These are phyloP conservation scores for Scytalopus superciliaris DNA, from an alignment of 2,113 vertebrate genomes.

Conservation along the genomic window DNA sequence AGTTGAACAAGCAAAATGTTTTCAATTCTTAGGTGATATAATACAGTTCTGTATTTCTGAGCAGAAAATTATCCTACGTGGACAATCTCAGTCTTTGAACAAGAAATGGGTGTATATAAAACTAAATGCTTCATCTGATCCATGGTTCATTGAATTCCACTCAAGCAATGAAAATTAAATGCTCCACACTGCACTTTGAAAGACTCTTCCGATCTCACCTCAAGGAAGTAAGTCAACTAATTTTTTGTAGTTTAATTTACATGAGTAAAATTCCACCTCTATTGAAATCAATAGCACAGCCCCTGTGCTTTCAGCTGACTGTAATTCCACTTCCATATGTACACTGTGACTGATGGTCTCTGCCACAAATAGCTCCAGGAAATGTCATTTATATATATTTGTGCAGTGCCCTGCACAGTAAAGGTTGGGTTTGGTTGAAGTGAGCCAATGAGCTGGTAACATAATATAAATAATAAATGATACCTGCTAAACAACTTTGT, in stretches of 20 bases:
- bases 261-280: background rate
- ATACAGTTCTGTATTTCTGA: background rate
- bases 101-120: background rate
- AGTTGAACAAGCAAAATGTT: background rate
- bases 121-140: background rate
- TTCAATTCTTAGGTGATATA: background rate
- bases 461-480: constrained; percentile 16
- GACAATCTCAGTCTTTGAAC: background rate
- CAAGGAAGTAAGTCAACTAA: background rate
- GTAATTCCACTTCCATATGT: background rate
- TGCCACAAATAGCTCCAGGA: background rate
- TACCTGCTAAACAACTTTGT: background rate
- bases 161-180: background rate
- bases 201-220: background rate
- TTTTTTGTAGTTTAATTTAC: background rate
- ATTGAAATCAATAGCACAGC: background rate
- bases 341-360: background rate
- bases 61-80: background rate
- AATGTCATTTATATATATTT: constrained; percentile 3
- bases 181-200: background rate
- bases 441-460: background rate
- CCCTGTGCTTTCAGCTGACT: background rate
- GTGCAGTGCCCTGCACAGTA: background rate
- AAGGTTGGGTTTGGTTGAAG: background rate
- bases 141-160: background rate